Conservation (phyloP, 2,888 invertebrate genomes). For the Spilarctia lutea region DNA sequence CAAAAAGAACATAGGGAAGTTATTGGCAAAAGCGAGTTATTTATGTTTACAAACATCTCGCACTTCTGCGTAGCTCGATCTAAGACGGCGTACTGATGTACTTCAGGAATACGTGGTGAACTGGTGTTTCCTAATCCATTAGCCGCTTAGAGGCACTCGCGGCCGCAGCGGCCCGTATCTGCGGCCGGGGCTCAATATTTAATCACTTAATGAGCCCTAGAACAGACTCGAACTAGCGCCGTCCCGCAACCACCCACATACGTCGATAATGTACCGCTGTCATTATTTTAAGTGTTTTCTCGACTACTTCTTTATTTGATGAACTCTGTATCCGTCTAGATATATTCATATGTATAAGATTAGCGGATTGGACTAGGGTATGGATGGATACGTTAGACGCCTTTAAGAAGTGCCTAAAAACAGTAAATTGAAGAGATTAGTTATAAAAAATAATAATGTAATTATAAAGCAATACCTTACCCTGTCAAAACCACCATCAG, state of each 20-base stretch:
- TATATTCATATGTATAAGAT: background rate
- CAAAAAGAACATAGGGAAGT: background rate
- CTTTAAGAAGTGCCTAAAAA: background rate
- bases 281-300: constrained; percentile 30
- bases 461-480: background rate
- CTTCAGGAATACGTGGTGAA: background rate
- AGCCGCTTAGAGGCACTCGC: constrained; percentile 20
- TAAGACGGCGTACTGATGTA: background rate
- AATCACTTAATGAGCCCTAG: constrained; percentile 49
- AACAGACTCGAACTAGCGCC: constrained; percentile 26
- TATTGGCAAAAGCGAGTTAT: background rate
- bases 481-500: background rate
- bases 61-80: background rate
- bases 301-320: background rate
- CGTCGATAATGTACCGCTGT: constrained; percentile 23
- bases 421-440: background rate
- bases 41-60: background rate
- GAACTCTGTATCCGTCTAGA: background rate
- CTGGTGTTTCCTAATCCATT: constrained; percentile 50
- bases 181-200: constrained; percentile 41
- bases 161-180: constrained; percentile 20
- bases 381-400: background rate
- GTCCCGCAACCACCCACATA: constrained; percentile 17
- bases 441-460: background rate
- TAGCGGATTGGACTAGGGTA: background rate